phyloP scores from a whole-genome alignment of 92 coral and sea anemone genomes.

The Anthopleura xanthogrammica region DNA sequence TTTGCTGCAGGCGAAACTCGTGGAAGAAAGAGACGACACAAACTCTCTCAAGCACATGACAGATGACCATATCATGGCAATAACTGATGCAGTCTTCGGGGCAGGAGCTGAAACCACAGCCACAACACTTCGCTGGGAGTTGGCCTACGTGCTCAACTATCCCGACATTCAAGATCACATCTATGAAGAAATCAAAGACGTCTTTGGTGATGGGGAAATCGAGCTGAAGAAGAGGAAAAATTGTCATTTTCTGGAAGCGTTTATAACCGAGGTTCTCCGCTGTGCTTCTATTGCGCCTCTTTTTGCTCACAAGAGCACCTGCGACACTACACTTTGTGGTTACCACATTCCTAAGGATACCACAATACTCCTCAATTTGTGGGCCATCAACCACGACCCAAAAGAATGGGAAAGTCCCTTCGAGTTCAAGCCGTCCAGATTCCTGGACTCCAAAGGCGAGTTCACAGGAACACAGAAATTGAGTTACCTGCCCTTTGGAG shows the following conservation, averaged over 20 bases:
- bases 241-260: conserved; percentile 62
- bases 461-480: conserved; percentile 43
- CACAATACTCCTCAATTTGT: conserved; percentile 57
- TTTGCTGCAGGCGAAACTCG: conserved; percentile 32
- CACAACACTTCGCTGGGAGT: conserved; percentile 58
- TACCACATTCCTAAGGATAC: conserved; percentile 69
- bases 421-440: conserved; percentile 69
- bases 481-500: conserved; percentile 65
- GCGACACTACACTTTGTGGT: conserved; percentile 61
- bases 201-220: conserved; percentile 31
- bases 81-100: conserved; percentile 50
- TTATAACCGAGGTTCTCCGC: conserved; percentile 63
- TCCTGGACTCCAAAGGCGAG: conserved; percentile 56
- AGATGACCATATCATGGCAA: conserved; percentile 47
- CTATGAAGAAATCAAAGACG: conserved; percentile 49
- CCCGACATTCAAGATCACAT: conserved; percentile 62
- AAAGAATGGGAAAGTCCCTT: conserved; percentile 56
- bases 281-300: conserved; percentile 53
- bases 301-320: conserved; percentile 56
- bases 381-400: conserved; percentile 81
- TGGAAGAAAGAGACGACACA: conserved; percentile 31
- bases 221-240: conserved; percentile 46
- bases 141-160: conserved; percentile 55
- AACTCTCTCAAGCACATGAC: neutral
- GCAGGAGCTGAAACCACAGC: conserved; percentile 75